phyloP scores from a whole-genome alignment of 2,888 invertebrate genomes.

The Aethes cnicana region DNA sequence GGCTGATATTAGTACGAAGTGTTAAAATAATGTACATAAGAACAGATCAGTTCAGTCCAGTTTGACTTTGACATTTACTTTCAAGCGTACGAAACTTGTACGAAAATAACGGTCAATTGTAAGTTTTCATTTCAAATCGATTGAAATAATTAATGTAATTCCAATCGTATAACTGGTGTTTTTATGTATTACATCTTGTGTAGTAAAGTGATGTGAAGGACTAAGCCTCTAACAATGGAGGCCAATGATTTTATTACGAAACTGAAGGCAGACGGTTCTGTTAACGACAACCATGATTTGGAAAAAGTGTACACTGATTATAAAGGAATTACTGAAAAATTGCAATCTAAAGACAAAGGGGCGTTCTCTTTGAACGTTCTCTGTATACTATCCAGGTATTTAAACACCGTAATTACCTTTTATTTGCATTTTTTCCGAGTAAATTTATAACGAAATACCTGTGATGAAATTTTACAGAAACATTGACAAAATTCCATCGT shows the following conservation, averaged over 20 bases:
- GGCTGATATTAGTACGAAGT: too few species aligned
- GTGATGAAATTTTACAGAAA: slow-evolving; percentile 52
- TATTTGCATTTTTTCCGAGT: background rate
- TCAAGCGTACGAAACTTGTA: background rate
- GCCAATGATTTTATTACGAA: slow-evolving; percentile 59
- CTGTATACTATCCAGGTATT: slow-evolving; percentile 70
- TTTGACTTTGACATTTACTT: slow-evolving; percentile 1
- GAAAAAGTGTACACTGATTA: slow-evolving; percentile 48
- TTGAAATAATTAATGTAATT: background rate
- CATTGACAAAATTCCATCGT: slow-evolving; percentile 61
- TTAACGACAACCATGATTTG: slow-evolving; percentile 52
- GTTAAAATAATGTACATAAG: too few species aligned
- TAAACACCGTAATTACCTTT: background rate
- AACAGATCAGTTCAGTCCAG: too few species aligned
- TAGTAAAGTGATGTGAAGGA: background rate
- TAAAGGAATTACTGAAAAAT: slow-evolving; percentile 46
- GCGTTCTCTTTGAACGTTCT: slow-evolving; percentile 64
- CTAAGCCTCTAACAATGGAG: slow-evolving; percentile 47
- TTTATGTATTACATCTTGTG: too few species aligned
- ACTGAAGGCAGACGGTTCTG: slow-evolving; percentile 58
- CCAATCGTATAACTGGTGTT: too few species aligned
- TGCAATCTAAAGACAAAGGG: slow-evolving; percentile 53
- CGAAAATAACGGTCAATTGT: background rate
- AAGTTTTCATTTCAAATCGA: background rate
- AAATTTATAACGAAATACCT: background rate